Evolutionary conservation across 1,140 invertebrate species (phyloP), one percentile per base, ranked within the genome.

Genomic region (Brachionus rubens): DNA sequence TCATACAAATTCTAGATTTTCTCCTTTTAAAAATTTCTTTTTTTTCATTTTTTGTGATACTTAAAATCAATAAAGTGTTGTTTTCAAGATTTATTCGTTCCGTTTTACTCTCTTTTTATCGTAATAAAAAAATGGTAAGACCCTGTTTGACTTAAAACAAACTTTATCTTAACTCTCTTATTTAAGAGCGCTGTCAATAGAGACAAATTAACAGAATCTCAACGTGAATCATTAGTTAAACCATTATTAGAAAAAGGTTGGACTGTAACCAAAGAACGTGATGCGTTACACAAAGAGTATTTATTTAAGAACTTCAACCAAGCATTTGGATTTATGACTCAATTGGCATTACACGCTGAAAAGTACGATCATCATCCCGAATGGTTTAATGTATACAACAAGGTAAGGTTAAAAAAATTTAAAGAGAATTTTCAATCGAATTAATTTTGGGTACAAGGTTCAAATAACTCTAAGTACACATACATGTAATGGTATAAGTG

Each of bases 381-480:
- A 87, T 99, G 97, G 97, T 98, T 98, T 81, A 99, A 99, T 87
- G 94, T 97, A 78, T 99, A 99, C 82, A 98, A 99, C 82, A 97
- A 94, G 88, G 90, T 92, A 30, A 65, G n/a, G 5, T 48, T 43
- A 12, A 52, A 70, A 12, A 26, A 7, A 16, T 28, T 52, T 10
- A 7, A 47, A 70, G 7, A 24, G 14, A 19, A 4, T 26, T 19
- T 6, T n/a, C 21, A 7, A 47, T 12, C n/a, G 26, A 75, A 68
- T 54, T 77, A 77, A 24, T 75, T 41, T 78, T 78, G 40, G n/a
- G n/a, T n/a, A n/a, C n/a, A 46, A 85, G 84, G 83, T 85, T 19
- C 88, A 92, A 81, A 88, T 95, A 6, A 96, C 93, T 28, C 85
- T 98, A 12, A 91, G 92, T 76, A 92, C 92, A 12, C 94, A 98